Evolutionary conservation across 2,888 invertebrate species (phyloP), one percentile per base, ranked within the genome.

Genomic region (Hypena proboscidalis): DNA sequence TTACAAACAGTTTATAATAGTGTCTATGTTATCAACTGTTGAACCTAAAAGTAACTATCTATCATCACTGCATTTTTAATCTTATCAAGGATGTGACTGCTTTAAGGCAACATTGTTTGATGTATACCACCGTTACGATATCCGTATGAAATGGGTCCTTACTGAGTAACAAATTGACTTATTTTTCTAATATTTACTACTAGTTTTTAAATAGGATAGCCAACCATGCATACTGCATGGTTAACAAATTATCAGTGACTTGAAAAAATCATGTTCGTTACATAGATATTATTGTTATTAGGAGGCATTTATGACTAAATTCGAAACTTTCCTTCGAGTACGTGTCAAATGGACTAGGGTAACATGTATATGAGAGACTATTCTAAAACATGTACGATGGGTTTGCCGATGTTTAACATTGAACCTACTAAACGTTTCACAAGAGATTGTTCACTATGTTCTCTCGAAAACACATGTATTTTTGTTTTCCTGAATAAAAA

Each of bases 401-500:
- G 42, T 33, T 42, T 27, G 21, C 21, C 32, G 21, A 31, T 40
- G 14, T 33, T 22, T 25, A 32, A 40, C 35, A 40, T 52, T 42
- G 22, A 46, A 48, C 48, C 29, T 30, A 46, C 54, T 23, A 49
- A 42, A 37, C 51, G 41, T 54, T 39, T 41, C 26, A 31, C 46
- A 50, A 55, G 34, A 37, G 36, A 40, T 54, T 64, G 47, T 56
- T 49, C 39, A 48, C 48, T 63, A 40, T 49, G 46, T 58, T 70
- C 66, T 70, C 61, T 49, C 39, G 52, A 73, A n/a, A 80, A 80
- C 75, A 68, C 76, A 60, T 85, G 80, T 80, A 77, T 78, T 77
- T 80, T 77, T 82, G 78, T 82, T 86, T 75, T 76, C 59, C 71
- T 70, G 67, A 84, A 89, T 87, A 89, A 88, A 88, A 80, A 71